Base-by-base conservation (phyloP, 2,888 invertebrate genomes). In the Pyrrhopygopsis socrates region DNA sequence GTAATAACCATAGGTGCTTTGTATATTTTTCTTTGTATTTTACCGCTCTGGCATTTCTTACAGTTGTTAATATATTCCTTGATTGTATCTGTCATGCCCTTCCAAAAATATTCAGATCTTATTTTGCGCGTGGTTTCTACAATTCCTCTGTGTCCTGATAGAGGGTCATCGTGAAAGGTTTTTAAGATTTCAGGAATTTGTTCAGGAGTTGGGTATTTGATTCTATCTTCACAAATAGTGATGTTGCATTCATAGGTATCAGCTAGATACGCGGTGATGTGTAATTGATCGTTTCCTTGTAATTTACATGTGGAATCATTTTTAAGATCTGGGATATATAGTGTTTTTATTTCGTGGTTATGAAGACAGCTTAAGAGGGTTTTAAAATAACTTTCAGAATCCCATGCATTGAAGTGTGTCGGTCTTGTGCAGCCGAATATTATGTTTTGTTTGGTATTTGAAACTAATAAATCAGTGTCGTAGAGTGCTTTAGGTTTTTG, bases 1-100 rank as follows among this genome's bases (percentile, higher is more conserved):
- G 95, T 95, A n/a, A 95, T 94, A 0, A 95, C 91, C 95, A 95
- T 95, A 41, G 94, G 94, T 8, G 95, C 95, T 91, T 95, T 81
- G 67, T 83, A 95, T 0, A 74, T 92, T 91, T 91, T 94, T 63
- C 94, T 82, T 86, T 94, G 94, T 2, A 94, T 94, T 91, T 95
- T 95, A 65, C 93, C 94, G 18, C 91, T 84, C 83, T 95, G 94
- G 22, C 94, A 95, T 18, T 65, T 89, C 4, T 73, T 13, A 81
- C 95, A 95, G 9, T 76, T 76, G 2, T 95, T 90, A 5, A 95
- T 68, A 34, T 94, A 95, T 1, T 81, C 84, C 91, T 95, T 94
- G 11, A 95, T 95, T 22, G 90, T 91, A 1, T 93, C 76, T 0
- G 93, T 91, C 94, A 95, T 95, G 3, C 92, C 92, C 91, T 95